phyloP scores from a whole-genome alignment of 1,140 invertebrate genomes.

The Zaprionus kolodkinae region DNA sequence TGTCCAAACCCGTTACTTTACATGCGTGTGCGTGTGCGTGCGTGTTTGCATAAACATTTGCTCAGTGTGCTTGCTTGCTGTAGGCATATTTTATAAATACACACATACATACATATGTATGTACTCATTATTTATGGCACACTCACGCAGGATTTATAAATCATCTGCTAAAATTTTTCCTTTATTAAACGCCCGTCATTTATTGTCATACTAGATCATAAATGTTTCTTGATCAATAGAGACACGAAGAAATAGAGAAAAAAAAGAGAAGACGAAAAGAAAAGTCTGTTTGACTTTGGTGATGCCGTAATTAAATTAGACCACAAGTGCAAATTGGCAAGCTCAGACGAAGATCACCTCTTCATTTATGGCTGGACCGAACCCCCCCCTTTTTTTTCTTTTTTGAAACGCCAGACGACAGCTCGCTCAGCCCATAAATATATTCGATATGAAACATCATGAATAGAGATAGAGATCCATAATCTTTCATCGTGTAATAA shows the following conservation, averaged over 20 bases:
- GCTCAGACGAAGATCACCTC: slow-evolving; percentile 55
- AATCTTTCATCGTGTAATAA: slow-evolving; percentile 58
- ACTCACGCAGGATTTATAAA: slow-evolving; percentile 51
- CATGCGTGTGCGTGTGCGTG: slow-evolving; percentile 3
- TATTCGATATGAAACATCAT: slow-evolving; percentile 22
- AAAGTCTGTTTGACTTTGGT: slow-evolving; percentile 44
- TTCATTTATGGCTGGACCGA: slow-evolving; percentile 32
- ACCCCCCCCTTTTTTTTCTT: no score
- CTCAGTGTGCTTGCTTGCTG: not conserved
- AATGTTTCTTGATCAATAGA: slow-evolving; percentile 7
- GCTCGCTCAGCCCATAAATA: not conserved
- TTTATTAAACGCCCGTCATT: slow-evolving; percentile 12
- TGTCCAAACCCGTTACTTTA: slow-evolving; percentile 2
- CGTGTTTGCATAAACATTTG: slow-evolving; percentile 2
- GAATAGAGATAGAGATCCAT: slow-evolving; percentile 28
- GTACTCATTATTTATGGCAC: slow-evolving; percentile 23
- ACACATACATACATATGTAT: slow-evolving; percentile 5
- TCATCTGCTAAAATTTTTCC: slow-evolving; percentile 49
- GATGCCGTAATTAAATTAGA: slow-evolving; percentile 69
- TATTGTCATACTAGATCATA: slow-evolving; percentile 33
- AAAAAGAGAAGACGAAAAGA: slow-evolving; percentile 2
- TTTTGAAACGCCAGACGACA: not conserved
- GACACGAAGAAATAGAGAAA: slow-evolving; percentile 12
- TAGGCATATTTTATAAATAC: slow-evolving; percentile 2
- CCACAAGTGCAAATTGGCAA: slow-evolving; percentile 62